Base-by-base conservation (phyloP, 2,797 vertebrate species). In the Crocidura indochinensis region DNA sequence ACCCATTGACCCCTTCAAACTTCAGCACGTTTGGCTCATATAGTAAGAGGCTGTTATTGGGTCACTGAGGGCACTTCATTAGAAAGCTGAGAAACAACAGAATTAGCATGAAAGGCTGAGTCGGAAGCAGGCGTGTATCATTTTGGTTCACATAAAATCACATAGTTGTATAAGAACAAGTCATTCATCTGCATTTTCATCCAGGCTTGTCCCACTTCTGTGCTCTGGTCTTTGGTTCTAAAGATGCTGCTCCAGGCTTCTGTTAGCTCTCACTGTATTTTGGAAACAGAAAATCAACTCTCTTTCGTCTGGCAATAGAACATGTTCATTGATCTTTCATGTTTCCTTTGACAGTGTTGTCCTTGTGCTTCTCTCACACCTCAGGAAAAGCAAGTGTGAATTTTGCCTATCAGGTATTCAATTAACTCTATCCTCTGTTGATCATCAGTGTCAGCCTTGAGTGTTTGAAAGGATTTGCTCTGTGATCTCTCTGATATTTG, bases 211-310 rank as follows among this genome's bases (percentile, higher is more conserved):
- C 53, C 44, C 24, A 53, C 19, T 65, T 47, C 47, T 46, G 20
- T 49, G 14, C 26, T 74, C 17, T 20, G 67, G 38, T 9, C 27
- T 84, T 88, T 78, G 62, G 22, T 86, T 79, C 76, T 86, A 86
- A 90, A 90, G 74, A 87, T 74, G 73, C 27, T 51, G 46, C 74
- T 92, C 10, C 29, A 84, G 29, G 60, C 24, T 77, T 93, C 71
- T 56, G 27, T 81, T 51, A 74, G 19, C 20, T 80, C 27, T 92
- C 20, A 53, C 8, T 91, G 44, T n/a, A 79, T 72, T 86, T 86
- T 95, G 73, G 73, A 47, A 81, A 85, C 78, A 56, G 29, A 83
- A 91, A 94, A 85, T 53, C 44, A 77, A 68, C 86, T 83, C 49
- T 82, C 20, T 91, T 75, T 94, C 51, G 46, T 92, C 80, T 88